Conservation (phyloP, 2,113 vertebrate genomes). For the Sclerurus mexicanus region DNA sequence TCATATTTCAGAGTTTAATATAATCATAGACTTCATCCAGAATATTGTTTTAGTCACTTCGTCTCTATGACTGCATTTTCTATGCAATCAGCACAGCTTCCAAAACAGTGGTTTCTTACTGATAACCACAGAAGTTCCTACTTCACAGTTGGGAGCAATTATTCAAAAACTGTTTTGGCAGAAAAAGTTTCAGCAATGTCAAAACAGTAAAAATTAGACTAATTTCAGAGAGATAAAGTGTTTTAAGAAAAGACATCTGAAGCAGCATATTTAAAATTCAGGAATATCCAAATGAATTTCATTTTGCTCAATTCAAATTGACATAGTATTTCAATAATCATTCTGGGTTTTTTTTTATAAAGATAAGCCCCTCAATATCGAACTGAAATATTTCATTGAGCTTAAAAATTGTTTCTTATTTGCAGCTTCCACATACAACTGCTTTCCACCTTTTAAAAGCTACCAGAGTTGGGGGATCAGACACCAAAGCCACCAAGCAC, state of each 20-base stretch:
- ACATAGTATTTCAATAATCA: neutral
- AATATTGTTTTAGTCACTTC: neutral
- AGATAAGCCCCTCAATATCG: neutral
- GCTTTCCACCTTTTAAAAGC: neutral
- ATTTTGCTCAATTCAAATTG: neutral
- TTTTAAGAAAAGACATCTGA: neutral
- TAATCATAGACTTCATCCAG: neutral
- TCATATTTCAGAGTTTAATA: neutral
- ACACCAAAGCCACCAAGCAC: neutral
- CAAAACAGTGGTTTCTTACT: neutral
- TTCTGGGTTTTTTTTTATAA: neutral
- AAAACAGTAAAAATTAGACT: neutral
- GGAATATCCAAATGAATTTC: neutral
- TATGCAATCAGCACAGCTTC: neutral
- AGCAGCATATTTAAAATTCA: neutral
- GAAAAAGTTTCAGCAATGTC: neutral
- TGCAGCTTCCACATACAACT: neutral
- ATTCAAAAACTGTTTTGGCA: neutral
- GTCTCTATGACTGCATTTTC: neutral
- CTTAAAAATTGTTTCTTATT: neutral
- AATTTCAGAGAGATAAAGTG: neutral
- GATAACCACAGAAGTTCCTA: neutral
- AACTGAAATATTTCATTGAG: neutral
- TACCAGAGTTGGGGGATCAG: neutral
- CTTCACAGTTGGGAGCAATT: neutral